Conservation (phyloP, 2,797 vertebrate genomes). For the Sciaenops ocellatus region DNA sequence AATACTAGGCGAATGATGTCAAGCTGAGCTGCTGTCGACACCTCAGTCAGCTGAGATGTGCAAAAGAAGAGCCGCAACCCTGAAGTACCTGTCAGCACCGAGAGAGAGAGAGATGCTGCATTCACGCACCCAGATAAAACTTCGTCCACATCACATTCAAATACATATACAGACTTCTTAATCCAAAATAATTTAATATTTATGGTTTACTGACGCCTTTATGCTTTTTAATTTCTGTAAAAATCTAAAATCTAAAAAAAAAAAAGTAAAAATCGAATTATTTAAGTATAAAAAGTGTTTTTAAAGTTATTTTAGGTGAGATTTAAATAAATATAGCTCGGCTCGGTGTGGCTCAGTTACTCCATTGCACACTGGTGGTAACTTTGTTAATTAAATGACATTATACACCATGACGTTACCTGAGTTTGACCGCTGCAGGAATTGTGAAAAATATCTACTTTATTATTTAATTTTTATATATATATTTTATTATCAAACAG, state of each 20-base stretch:
- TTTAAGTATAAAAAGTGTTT: background rate
- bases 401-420: too few relatives aligned
- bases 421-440: background rate
- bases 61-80: slow-evolving; percentile 1
- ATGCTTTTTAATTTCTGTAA: too few relatives aligned
- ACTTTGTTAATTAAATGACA: background rate
- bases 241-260: too few relatives aligned
- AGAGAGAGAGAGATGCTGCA: background rate
- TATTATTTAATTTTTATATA: too few relatives aligned
- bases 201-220: too few relatives aligned
- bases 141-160: background rate
- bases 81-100: slow-evolving; percentile 46
- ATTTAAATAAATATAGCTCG: too few relatives aligned
- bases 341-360: too few relatives aligned
- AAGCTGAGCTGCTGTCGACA: slow-evolving; percentile 18
- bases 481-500: background rate
- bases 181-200: too few relatives aligned
- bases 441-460: background rate
- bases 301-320: too few relatives aligned
- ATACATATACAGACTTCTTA: too few relatives aligned
- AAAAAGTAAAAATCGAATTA: too few relatives aligned
- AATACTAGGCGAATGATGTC: background rate
- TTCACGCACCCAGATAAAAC: slow-evolving; percentile 7
- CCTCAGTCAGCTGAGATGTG: slow-evolving; percentile 37
- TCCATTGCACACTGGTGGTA: too few relatives aligned